Evolutionary conservation across 2,113 vertebrate genomes (phyloP), one percentile per base, ranked within the genome.

Genomic region (Heteronetta atricapilla): DNA sequence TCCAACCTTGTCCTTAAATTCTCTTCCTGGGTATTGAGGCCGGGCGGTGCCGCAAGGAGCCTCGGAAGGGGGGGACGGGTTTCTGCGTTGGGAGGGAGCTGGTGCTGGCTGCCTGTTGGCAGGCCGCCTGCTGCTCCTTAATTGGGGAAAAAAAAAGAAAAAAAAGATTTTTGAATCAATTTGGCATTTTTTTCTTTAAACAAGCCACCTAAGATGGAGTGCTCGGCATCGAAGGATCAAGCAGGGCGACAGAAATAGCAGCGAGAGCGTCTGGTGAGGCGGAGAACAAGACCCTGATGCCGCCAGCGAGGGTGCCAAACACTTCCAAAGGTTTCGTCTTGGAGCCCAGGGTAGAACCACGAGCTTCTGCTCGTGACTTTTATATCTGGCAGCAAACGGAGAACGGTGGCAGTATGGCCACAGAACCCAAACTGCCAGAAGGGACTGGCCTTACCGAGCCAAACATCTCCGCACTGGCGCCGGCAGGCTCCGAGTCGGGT

Each of bases 201-300:
- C 25, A 31, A 87, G 74, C 20, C 36, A 19, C 81, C 66, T 90
- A 21, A 18, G 89, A 67, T 17, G 18, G 33, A 87, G 50, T 17
- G 53, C 63, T 90, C 17, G 73, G 63, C 91, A 85, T 92, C 94
- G 87, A 95, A 94, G 70, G 62, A 16, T 11, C 58, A 7, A 94
- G 73, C 50, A 58, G 67, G 4, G 74, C 74, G 40, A 20, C 33
- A 79, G 86, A 82, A 86, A 75, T 63, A 86, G 77, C 81, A 56
- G 23, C 26, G 26, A 58, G 89, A 89, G 34, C 74, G 9, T 72
- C 48, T 92, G 8, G 73, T 1, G 13, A 93, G 55, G 59, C 84
- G 89, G 53, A 80, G 36, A 26, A 73, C 26, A 52, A 25, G 62
- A 87, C 87, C 93, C 78, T 22, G 62, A 21, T 29, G 91, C 79